phyloP scores from a whole-genome alignment of 2,113 vertebrate genomes.

The Tamias sibiricus region DNA sequence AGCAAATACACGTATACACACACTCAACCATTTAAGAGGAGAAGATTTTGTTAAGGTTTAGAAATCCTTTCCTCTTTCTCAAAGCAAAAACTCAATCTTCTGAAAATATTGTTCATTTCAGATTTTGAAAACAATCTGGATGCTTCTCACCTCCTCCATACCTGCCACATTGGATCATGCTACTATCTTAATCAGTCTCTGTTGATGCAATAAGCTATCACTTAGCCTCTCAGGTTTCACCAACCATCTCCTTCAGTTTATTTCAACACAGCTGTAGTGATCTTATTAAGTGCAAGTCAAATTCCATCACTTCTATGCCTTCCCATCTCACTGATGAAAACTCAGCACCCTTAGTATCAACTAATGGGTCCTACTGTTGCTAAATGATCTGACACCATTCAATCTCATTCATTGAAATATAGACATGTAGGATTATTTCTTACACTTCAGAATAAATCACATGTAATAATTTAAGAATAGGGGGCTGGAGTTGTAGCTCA shows the following conservation, averaged over 20 bases:
- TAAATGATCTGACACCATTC: background rate
- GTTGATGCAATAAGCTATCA: background rate
- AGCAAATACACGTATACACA: background rate
- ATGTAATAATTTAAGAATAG: background rate
- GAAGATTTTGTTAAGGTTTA: background rate
- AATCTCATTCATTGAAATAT: background rate
- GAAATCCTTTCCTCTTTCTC: background rate
- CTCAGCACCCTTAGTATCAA: background rate
- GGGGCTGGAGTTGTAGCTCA: no score
- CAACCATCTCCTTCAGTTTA: background rate
- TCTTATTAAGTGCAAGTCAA: background rate
- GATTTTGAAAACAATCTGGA: background rate
- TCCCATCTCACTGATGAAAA: background rate
- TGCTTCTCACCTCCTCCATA: background rate
- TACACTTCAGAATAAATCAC: background rate
- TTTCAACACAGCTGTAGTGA: background rate
- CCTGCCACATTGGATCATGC: background rate
- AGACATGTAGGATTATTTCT: background rate
- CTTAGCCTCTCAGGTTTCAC: background rate
- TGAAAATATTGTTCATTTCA: background rate
- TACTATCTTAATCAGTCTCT: background rate
- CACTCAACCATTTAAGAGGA: background rate
- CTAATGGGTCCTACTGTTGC: background rate
- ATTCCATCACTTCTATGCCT: background rate
- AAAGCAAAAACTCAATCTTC: background rate